phyloP scores from a whole-genome alignment of 2,113 vertebrate genomes.

The Phyllostomus discolor region DNA sequence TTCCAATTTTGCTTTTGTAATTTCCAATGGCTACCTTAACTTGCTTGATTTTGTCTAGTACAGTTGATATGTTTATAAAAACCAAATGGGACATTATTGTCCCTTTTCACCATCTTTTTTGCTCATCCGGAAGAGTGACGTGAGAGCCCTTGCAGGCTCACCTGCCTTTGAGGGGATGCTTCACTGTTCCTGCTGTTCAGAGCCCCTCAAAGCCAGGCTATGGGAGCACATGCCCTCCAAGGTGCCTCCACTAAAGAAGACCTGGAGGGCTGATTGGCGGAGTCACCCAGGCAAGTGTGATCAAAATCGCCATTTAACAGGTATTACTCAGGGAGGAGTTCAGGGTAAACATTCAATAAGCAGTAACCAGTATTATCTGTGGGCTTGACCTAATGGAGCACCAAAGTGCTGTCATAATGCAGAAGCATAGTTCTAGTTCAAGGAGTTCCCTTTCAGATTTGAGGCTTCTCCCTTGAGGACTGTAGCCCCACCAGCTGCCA shows the following conservation, averaged over 20 bases:
- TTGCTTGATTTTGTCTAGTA: neutral
- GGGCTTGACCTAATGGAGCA: neutral
- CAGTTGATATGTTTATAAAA: neutral
- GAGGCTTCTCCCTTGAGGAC: neutral
- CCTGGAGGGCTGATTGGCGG: neutral
- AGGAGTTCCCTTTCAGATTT: neutral
- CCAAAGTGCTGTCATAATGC: no score
- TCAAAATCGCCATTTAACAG: accelerated
- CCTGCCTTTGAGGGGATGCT: neutral
- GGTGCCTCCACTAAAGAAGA: neutral
- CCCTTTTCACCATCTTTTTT: neutral
- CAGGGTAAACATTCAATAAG: neutral
- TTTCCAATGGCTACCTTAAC: neutral
- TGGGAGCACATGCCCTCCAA: neutral
- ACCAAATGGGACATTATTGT: neutral
- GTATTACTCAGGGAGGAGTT: neutral
- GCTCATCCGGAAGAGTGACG: neutral
- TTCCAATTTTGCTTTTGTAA: neutral
- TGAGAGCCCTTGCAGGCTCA: neutral
- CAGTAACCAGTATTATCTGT: no score
- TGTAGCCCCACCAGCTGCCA: neutral
- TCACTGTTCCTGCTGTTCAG: neutral
- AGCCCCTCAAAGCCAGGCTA: neutral
- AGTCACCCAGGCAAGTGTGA: no score
- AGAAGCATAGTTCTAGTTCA: neutral